Evolutionary conservation across 2,888 invertebrate genomes (phyloP), one percentile per base, ranked within the genome.

Genomic region (Hypolimnas misippus): DNA sequence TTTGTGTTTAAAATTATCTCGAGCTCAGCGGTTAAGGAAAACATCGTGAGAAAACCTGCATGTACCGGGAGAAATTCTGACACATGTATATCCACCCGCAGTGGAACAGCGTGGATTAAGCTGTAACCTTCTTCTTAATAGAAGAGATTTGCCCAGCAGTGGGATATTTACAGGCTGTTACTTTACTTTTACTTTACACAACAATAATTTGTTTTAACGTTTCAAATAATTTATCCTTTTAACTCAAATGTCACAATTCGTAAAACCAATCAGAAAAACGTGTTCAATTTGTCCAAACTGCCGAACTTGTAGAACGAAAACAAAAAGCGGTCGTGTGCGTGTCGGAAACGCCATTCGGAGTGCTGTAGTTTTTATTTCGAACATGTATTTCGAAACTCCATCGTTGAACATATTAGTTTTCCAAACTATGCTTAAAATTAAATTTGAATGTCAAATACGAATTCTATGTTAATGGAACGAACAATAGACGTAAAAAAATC

Each of bases 271-370:
- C 67, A 60, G 67, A 53, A 55, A 56, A 65, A 63, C 57, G 50
- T 60, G 65, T 65, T 60, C 66, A 63, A 66, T 66, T 66, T 63
- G 54, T 63, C 44, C 59, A 58, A 65, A 67, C 65, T 63, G 65
- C 65, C 57, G 51, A 65, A 65, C 60, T 67, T 63, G 35, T 29
- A 56, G 44, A 60, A 40, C 44, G 54, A 63, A 63, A 62, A 60
- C 67, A 55, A 58, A 66, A 66, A 59, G 33, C 17, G 29, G 19
- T 17, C 17, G 29, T 46, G 59, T 53, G 52, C 59, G 46, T 53
- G 46, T 17, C 53, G 42, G 31, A 17, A 50, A 19, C 46, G 25
- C 17, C 12, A 49, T 40, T 40, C 17, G 40, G 40, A 2, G 7
- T 7, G 14, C 40, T 33, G 51, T 51, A 51, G 29, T 51, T 33